A percentile compares a stretch with the other conserved stretches of the same genome.
Evolutionary conservation across 2,113 vertebrate genomes (phyloP).

Genomic region (Tupaia chinensis): DNA sequence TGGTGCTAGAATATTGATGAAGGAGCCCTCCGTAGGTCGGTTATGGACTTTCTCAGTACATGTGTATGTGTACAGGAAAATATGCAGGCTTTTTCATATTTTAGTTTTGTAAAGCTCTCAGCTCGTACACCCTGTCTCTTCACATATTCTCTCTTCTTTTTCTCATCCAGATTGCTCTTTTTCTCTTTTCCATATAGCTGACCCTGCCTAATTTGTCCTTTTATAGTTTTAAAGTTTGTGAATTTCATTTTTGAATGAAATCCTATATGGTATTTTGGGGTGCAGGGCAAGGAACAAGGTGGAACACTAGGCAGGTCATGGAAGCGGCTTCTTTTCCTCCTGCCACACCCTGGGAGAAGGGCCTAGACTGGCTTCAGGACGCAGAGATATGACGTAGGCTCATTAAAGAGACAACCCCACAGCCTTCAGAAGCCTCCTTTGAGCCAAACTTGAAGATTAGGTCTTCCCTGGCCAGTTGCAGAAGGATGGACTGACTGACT

Average conservation of each 20-base stretch:
- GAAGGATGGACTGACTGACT: neutral
- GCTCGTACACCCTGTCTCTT: neutral
- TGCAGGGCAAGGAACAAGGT: neutral
- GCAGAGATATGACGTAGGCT: neutral
- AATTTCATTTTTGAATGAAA: slow-evolving; percentile 79
- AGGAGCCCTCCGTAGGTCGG: neutral
- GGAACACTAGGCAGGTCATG: neutral
- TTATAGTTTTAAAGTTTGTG: slow-evolving; percentile 60
- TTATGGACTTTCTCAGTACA: neutral
- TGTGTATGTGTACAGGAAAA: slow-evolving; percentile 51
- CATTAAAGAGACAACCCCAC: neutral
- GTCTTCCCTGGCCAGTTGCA: slow-evolving; percentile 1
- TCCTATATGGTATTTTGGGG: slow-evolving; percentile 40
- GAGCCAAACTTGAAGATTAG: slow-evolving; percentile 24
- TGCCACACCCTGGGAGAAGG: neutral
- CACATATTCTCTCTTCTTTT: slow-evolving; percentile 4
- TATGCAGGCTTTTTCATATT: neutral
- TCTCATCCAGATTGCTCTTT: slow-evolving; percentile 52
- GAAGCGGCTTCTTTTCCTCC: neutral
- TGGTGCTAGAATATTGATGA: slow-evolving; percentile 56
- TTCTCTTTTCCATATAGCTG: slow-evolving; percentile 52
- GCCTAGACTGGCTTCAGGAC: neutral
- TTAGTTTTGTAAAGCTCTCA: slow-evolving; percentile 57
- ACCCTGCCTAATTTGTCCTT: slow-evolving; percentile 41
- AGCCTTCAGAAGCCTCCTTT: neutral